Conservation (phyloP, 2,113 vertebrate genomes). For the Dipodomys ordii region DNA sequence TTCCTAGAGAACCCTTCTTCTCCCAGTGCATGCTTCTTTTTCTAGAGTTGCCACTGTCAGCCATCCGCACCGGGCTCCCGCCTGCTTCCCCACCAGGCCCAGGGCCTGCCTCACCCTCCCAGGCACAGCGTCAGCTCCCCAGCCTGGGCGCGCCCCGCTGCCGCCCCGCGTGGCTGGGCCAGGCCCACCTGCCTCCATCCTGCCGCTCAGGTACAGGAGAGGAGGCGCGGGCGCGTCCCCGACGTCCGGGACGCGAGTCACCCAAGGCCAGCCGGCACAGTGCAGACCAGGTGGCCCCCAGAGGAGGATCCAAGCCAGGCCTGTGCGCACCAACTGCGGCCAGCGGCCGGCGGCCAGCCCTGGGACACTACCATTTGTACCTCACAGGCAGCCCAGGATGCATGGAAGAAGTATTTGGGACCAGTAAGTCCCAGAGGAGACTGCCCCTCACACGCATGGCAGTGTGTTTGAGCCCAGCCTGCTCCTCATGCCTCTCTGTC, state of each 20-base stretch:
- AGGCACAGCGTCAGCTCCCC: too few species aligned
- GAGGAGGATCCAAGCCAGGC: background rate
- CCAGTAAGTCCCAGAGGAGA: too few species aligned
- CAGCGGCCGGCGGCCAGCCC: too few species aligned
- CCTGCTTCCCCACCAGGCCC: background rate
- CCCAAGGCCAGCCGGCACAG: background rate
- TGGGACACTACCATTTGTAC: background rate
- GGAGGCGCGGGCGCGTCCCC: too few species aligned
- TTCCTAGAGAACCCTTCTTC: background rate
- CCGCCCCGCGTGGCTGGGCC: background rate
- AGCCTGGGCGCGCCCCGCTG: too few species aligned
- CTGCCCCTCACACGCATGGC: too few species aligned
- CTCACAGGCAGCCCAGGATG: too few species aligned
- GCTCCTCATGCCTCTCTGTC: too few species aligned
- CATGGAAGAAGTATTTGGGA: background rate
- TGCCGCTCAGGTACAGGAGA: background rate
- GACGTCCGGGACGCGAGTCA: background rate
- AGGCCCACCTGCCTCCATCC: background rate
- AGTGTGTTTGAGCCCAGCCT: too few species aligned
- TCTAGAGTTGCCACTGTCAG: background rate
- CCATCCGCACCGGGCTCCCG: background rate
- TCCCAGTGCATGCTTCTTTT: background rate
- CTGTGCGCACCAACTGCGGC: background rate
- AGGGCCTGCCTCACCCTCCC: too few species aligned
- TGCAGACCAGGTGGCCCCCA: background rate